phyloP scores from a whole-genome alignment of 2,797 vertebrate species.

The Microhierax caerulescens region DNA sequence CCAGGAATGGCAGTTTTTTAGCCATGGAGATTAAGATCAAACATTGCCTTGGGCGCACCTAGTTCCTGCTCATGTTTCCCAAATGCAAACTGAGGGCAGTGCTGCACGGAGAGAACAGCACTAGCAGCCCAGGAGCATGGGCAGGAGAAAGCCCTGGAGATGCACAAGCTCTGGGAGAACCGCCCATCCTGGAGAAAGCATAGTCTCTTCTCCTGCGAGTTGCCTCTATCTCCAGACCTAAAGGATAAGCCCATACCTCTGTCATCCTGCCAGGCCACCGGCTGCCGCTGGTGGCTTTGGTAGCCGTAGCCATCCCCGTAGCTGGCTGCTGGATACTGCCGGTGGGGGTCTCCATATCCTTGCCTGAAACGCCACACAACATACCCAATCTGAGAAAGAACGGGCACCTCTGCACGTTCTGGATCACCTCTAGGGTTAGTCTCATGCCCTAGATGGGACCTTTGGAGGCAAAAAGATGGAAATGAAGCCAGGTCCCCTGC shows the following conservation, averaged over 20 bases:
- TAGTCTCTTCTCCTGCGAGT: not conserved
- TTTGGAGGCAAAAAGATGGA: not conserved
- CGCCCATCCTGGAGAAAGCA: not conserved
- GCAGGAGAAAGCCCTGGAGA: not conserved
- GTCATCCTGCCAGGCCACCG: not conserved
- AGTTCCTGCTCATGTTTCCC: not conserved
- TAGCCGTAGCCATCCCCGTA: constrained; percentile 70
- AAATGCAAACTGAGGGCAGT: not conserved
- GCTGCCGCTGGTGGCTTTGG: constrained; percentile 25
- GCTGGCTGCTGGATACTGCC: constrained; percentile 61
- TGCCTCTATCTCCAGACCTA: not conserved
- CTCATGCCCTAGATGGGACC: accelerated
- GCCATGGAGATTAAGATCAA: not conserved
- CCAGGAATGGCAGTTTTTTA: not conserved
- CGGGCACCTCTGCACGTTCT: not conserved
- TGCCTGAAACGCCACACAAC: constrained; percentile 72
- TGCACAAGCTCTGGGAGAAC: not conserved
- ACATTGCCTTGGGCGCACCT: not conserved
- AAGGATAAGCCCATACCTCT: constrained; percentile 61
- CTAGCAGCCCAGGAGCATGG: accelerated
- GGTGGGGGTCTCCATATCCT: constrained; percentile 73
- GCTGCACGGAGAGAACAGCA: not conserved
- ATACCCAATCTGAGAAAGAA: not conserved
- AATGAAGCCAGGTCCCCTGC: not conserved
- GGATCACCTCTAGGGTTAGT: not conserved